These are phyloP conservation scores for Odontocolon sp. DNA, from an alignment of 2,888 invertebrate species.

Conservation along the genomic window DNA sequence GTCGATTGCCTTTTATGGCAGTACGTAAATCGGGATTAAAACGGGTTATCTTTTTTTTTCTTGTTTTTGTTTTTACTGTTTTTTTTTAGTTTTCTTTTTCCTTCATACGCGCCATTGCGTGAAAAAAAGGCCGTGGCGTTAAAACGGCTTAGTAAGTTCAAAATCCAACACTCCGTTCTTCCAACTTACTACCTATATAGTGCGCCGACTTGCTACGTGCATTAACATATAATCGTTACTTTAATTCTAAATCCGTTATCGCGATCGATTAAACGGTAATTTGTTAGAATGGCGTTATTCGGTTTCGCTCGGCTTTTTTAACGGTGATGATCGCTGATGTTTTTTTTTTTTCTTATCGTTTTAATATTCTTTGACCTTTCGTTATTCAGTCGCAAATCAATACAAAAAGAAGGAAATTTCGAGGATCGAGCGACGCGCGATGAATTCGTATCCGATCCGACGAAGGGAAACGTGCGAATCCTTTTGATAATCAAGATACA, in stretches of 20 bases:
- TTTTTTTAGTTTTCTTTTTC: conserved; percentile 9
- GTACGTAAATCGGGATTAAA: conserved; percentile 23
- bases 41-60: neutral
- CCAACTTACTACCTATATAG: conserved; percentile 12
- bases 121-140: neutral
- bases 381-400: conserved; percentile 13
- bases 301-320: conserved; percentile 1
- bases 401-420: conserved; percentile 25
- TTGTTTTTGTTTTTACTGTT: too few species aligned
- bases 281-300: conserved; percentile 17
- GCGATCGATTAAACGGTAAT: conserved; percentile 16
- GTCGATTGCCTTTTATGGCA: conserved; percentile 64
- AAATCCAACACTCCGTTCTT: conserved; percentile 23
- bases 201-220: conserved; percentile 39
- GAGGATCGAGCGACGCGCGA: conserved; percentile 33
- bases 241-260: conserved; percentile 4
- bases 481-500: neutral
- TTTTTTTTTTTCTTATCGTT: conserved; percentile 16
- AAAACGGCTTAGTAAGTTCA: neutral
- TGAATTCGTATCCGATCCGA: neutral
- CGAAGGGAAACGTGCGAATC: neutral
- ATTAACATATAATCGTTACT: conserved; percentile 15
- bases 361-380: neutral
- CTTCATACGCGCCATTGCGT: conserved; percentile 20
- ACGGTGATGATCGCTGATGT: neutral